A percentile compares a stretch with the other conserved stretches of the same genome.
phyloP scores from a whole-genome alignment of 2,113 vertebrate species.

The Nannospalax galili region DNA sequence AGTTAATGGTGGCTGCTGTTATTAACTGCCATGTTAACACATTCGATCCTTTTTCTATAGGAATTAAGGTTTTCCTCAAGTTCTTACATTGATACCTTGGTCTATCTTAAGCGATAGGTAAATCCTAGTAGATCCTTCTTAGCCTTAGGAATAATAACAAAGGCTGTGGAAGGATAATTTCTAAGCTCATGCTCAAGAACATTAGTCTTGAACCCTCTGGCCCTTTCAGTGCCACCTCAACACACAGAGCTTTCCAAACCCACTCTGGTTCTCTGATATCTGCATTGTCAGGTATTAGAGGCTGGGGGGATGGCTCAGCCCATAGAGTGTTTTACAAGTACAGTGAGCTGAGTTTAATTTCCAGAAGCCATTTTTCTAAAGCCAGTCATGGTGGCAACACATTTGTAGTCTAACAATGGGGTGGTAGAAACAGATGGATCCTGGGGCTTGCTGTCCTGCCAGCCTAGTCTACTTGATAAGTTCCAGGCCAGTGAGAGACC shows the following conservation, averaged over 20 bases:
- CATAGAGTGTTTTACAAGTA: neutral
- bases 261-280: neutral
- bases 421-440: too few relatives aligned
- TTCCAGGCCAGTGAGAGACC: neutral
- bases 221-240: neutral
- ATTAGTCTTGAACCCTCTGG: neutral
- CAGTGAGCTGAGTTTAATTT: neutral
- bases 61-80: neutral
- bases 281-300: neutral
- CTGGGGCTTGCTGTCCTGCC: neutral
- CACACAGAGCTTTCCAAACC: neutral
- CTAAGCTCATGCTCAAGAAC: neutral
- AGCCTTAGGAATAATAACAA: neutral
- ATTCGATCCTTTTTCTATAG: neutral
- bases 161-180: neutral
- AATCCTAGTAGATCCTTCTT: neutral
- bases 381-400: neutral
- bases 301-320: too few relatives aligned
- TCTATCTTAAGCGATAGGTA: neutral
- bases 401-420: too few relatives aligned
- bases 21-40: neutral
- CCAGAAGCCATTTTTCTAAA: neutral
- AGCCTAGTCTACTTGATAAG: neutral
- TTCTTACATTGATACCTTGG: too few relatives aligned
- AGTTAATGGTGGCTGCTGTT: neutral